Evolutionary conservation across 1,140 invertebrate genomes (phyloP).

Genomic region (Drosophila mayri): DNA sequence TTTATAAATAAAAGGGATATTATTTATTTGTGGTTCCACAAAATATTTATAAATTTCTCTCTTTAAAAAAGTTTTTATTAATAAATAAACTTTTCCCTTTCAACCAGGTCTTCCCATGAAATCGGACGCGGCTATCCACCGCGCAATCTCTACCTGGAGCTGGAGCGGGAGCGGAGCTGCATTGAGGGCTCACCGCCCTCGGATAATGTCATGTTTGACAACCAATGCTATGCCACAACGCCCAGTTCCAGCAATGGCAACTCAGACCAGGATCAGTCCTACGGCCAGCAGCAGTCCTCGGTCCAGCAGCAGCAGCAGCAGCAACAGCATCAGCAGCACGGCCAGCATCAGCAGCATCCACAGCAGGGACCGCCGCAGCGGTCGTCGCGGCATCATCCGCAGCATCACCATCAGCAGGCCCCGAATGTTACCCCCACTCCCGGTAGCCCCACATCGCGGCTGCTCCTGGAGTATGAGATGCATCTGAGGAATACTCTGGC

Average conservation of each 20-base stretch:
- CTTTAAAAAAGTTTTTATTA: not conserved
- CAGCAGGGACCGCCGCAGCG: conserved; percentile 62
- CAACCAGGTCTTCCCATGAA: conserved; percentile 88
- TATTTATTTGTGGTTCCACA: not conserved
- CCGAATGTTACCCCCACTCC: conserved; percentile 90
- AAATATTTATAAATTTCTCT: not conserved
- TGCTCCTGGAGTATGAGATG: conserved; percentile 97
- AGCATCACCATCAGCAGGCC: conserved; percentile 85
- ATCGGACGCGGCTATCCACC: conserved; percentile 86
- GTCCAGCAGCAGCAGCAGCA: conserved; percentile 57
- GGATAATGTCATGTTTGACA: conserved; percentile 96
- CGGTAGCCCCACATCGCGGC: conserved; percentile 93
- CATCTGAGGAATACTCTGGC: conserved; percentile 96
- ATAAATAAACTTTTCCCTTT: not conserved
- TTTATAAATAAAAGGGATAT: no score
- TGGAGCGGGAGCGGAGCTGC: conserved; percentile 89
- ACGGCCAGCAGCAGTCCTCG: conserved; percentile 87
- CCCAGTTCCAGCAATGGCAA: conserved; percentile 96
- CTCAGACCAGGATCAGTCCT: conserved; percentile 92
- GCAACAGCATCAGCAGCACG: conserved; percentile 61
- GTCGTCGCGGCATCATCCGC: conserved; percentile 52
- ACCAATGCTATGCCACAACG: conserved; percentile 96
- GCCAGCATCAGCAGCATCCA: conserved; percentile 85
- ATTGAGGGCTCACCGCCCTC: conserved; percentile 94
- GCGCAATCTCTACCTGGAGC: conserved; percentile 92